phyloP scores from a whole-genome alignment of 2,797 vertebrate species.

The Mareca strepera region DNA sequence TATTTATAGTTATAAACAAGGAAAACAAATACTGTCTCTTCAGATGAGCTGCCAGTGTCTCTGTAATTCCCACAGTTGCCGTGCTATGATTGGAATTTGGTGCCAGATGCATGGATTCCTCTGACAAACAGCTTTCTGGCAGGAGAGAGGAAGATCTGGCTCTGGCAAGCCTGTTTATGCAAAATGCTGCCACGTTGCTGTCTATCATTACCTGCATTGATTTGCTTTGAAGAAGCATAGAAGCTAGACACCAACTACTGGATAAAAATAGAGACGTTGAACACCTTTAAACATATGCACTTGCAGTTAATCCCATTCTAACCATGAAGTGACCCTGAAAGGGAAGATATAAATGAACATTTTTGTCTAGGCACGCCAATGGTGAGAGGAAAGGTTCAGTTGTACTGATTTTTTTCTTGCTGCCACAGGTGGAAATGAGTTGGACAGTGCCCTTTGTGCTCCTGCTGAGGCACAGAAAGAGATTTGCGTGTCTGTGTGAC shows the following conservation, averaged over 20 bases:
- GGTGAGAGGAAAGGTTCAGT: neutral
- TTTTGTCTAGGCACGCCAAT: neutral
- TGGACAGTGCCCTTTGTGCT: neutral
- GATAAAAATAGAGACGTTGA: neutral
- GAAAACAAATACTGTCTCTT: conserved; percentile 69
- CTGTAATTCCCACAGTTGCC: conserved; percentile 17
- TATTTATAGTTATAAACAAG: conserved; percentile 59
- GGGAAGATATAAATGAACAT: neutral
- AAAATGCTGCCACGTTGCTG: conserved; percentile 1
- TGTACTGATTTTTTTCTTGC: neutral
- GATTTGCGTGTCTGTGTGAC: rapidly evolving
- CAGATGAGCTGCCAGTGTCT: conserved; percentile 58
- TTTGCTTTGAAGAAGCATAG: neutral
- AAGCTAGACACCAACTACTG: neutral
- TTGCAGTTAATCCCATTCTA: neutral
- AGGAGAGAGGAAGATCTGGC: conserved; percentile 47
- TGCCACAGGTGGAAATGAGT: neutral
- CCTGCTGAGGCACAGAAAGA: neutral
- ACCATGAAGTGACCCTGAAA: neutral
- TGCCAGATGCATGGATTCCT: conserved; percentile 68
- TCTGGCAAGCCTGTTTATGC: conserved; percentile 6
- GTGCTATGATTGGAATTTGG: conserved; percentile 41
- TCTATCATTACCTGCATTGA: conserved; percentile 38
- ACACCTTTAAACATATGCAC: neutral
- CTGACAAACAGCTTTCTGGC: conserved; percentile 67